Evolutionary conservation across 2,113 vertebrate genomes (phyloP).

Genomic region (Furnarius figulus): DNA sequence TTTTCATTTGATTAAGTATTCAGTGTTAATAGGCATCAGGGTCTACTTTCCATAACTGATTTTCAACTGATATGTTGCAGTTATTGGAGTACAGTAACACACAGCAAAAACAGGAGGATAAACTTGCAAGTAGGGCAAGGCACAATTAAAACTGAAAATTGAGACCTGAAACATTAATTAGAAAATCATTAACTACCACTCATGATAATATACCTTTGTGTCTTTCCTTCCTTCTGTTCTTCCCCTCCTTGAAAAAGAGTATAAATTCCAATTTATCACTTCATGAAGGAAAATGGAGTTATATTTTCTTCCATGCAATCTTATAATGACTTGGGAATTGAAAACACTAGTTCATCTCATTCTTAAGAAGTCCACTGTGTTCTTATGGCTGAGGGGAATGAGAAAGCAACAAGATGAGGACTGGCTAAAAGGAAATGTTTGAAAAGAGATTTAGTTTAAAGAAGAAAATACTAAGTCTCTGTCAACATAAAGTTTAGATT

Average conservation of each 20-base stretch:
- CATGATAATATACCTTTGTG: neutral
- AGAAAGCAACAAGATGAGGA: neutral
- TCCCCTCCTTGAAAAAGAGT: neutral
- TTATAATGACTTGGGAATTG: neutral
- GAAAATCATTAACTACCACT: slow-evolving; percentile 6
- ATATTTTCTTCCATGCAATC: neutral
- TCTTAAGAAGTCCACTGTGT: neutral
- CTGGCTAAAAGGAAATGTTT: neutral
- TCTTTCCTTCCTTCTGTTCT: neutral
- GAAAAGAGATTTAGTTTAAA: neutral
- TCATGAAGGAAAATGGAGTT: neutral
- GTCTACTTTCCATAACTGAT: neutral
- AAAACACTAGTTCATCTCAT: neutral
- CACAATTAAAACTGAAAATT: slow-evolving; percentile 33
- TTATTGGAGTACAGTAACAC: neutral
- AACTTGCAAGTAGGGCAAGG: slow-evolving; percentile 7
- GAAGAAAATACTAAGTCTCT: neutral
- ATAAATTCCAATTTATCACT: neutral
- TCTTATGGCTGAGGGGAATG: neutral
- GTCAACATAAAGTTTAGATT: neutral
- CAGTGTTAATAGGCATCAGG: neutral
- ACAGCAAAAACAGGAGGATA: neutral
- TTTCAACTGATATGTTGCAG: neutral
- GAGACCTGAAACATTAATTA: slow-evolving; percentile 30
- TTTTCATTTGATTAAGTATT: too few relatives aligned